Conservation (phyloP, 2,888 invertebrate genomes). For the Cephus rjabovi region DNA sequence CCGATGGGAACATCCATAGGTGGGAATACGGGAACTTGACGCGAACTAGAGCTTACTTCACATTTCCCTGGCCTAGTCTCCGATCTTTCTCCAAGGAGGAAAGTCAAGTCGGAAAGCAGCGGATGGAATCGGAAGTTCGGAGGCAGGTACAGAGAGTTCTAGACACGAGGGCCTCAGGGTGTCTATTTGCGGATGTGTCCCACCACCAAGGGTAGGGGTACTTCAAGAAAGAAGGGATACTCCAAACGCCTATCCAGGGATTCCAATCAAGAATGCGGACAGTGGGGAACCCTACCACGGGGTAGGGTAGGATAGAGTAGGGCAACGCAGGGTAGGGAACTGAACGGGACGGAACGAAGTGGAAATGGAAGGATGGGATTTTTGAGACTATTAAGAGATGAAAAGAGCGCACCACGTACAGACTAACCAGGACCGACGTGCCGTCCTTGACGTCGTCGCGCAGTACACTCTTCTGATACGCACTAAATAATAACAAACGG, state of each 20-base stretch:
- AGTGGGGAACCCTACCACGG: not conserved
- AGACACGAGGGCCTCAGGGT: not conserved
- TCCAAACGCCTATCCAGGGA: constrained; percentile 14
- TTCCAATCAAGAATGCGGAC: constrained; percentile 3
- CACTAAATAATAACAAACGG: not conserved
- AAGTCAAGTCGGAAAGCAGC: not conserved
- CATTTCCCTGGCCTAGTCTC: not conserved
- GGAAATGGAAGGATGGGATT: not conserved
- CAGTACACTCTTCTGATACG: not conserved
- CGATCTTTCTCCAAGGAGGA: not conserved
- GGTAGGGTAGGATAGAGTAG: not conserved
- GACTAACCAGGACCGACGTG: not conserved
- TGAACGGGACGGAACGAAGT: not conserved
- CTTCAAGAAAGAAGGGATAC: constrained; percentile 60
- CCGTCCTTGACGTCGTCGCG: not conserved
- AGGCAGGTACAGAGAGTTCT: constrained; percentile 12
- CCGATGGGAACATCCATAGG: constrained; percentile 39
- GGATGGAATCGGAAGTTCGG: not conserved
- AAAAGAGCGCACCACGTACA: not conserved
- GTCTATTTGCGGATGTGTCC: constrained; percentile 1
- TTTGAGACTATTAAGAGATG: not conserved
- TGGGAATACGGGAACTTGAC: constrained; percentile 54
- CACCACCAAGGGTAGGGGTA: constrained; percentile 50
- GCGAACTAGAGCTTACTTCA: constrained; percentile 29
- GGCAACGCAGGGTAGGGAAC: not conserved